These are phyloP conservation scores for Atherinosoma microstoma DNA, from an alignment of 2,797 vertebrate genomes.

Conservation along the genomic window DNA sequence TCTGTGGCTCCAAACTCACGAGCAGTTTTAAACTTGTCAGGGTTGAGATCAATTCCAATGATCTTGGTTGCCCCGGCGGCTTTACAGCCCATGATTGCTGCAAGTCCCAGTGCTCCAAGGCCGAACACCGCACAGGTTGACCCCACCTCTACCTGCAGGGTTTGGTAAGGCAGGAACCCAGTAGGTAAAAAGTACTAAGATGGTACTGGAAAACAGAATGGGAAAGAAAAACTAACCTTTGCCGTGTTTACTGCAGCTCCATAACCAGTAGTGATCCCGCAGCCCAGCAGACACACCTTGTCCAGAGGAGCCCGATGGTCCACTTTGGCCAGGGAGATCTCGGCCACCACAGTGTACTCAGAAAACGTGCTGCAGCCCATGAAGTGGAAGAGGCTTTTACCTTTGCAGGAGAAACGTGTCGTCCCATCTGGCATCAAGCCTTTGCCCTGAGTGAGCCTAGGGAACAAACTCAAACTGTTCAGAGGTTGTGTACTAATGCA, in stretches of 20 bases:
- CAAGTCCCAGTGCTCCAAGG: constrained; percentile 91
- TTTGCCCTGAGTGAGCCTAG: constrained; percentile 87
- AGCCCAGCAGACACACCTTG: constrained; percentile 96
- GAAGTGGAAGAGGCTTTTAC: constrained; percentile 93
- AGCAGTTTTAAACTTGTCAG: constrained; percentile 87
- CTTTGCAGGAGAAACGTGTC: constrained; percentile 94
- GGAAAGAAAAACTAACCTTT: constrained; percentile 82
- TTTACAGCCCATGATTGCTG: constrained; percentile 89
- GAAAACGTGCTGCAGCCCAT: constrained; percentile 99
- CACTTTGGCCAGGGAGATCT: constrained; percentile 95
- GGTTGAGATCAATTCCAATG: constrained; percentile 89
- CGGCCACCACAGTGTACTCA: constrained; percentile 95
- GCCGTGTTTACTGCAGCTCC: constrained; percentile 94
- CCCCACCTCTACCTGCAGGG: constrained; percentile 87
- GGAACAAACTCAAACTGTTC: too few relatives aligned
- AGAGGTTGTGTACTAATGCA: constrained; percentile 54
- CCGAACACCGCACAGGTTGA: constrained; percentile 90
- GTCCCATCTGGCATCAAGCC: constrained; percentile 95
- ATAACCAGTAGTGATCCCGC: constrained; percentile 95
- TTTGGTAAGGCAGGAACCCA: neutral
- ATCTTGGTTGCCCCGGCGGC: constrained; percentile 88
- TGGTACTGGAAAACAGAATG: too few relatives aligned
- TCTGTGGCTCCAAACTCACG: constrained; percentile 90
- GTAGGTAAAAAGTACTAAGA: too few relatives aligned
- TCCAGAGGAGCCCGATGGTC: constrained; percentile 89